A percentile compares a stretch with the other conserved stretches of the same genome.
Conservation (phyloP, 2,888 invertebrate species). For the Eupithecia exiguata region DNA sequence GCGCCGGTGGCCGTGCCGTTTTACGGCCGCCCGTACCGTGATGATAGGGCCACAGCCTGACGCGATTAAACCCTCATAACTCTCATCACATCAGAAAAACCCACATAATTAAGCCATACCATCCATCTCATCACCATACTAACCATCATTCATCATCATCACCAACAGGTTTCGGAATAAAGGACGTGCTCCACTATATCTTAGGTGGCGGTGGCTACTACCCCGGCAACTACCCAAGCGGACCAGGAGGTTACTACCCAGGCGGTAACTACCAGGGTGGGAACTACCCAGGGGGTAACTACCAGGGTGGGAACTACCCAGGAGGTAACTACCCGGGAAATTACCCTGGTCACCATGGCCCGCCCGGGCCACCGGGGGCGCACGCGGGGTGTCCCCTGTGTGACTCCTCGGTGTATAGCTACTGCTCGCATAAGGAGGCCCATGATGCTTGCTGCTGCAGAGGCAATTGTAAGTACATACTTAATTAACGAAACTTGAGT, state of each 20-base stretch:
- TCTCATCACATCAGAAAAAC: background rate
- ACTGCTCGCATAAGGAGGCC: constrained; percentile 89
- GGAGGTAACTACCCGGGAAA: constrained; percentile 51
- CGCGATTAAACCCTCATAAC: too few species aligned
- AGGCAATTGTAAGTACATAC: constrained; percentile 67
- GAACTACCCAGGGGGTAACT: constrained; percentile 49
- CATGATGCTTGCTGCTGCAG: constrained; percentile 91
- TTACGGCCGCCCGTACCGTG: too few species aligned
- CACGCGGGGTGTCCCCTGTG: constrained; percentile 88
- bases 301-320: constrained; percentile 51
- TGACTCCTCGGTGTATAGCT: constrained; percentile 90
- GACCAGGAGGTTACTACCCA: constrained; percentile 45
- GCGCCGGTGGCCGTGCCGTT: too few species aligned
- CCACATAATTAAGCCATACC: background rate
- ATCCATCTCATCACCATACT: constrained; percentile 44
- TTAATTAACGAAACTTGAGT: background rate
- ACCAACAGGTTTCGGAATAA: constrained; percentile 77
- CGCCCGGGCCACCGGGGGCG: constrained; percentile 74
- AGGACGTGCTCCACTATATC: constrained; percentile 78
- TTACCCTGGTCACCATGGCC: constrained; percentile 40
- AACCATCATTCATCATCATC: constrained; percentile 43
- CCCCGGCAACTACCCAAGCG: constrained; percentile 45
- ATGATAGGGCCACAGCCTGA: too few species aligned
- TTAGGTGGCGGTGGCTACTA: constrained; percentile 69
- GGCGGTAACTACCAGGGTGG: constrained; percentile 57